These are phyloP conservation scores for Stegodyphus dumicola DNA, from an alignment of 1,140 invertebrate species.

Conservation along the genomic window DNA sequence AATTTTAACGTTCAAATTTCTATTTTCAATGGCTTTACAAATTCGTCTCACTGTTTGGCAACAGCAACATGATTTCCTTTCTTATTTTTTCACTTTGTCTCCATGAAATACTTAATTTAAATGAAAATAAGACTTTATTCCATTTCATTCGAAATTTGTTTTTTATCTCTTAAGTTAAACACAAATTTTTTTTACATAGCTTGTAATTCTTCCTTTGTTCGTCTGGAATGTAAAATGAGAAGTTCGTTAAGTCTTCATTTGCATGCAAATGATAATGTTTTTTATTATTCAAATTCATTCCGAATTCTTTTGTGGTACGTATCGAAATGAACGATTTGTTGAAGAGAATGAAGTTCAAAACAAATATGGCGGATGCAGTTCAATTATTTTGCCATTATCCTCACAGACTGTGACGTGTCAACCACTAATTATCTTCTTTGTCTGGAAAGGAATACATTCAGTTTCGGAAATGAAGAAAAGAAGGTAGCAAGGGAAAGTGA, in stretches of 20 bases:
- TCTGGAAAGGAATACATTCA: neutral
- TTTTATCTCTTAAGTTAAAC: conserved; percentile 9
- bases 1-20: no score
- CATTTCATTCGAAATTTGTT: no score
- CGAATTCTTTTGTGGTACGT: conserved; percentile 34
- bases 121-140: no score
- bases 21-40: no score
- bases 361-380: conserved; percentile 10
- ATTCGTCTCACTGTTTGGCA: no score
- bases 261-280: conserved; percentile 49
- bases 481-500: no score
- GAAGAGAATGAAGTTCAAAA: conserved; percentile 14
- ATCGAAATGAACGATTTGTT: conserved; percentile 5
- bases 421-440: conserved; percentile 29
- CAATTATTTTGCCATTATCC: conserved; percentile 49
- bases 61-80: no score
- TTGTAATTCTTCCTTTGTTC: conserved; percentile 25
- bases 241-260: conserved; percentile 45
- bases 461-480: no score
- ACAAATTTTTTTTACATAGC: conserved; percentile 20
- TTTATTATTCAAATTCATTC: conserved; percentile 33
- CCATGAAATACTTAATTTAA: no score
- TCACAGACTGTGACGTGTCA: neutral
- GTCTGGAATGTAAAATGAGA: conserved; percentile 35
- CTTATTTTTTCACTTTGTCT: no score